These are phyloP conservation scores for Tetragnatha montana DNA, from an alignment of 2,888 invertebrate species.

Conservation along the genomic window DNA sequence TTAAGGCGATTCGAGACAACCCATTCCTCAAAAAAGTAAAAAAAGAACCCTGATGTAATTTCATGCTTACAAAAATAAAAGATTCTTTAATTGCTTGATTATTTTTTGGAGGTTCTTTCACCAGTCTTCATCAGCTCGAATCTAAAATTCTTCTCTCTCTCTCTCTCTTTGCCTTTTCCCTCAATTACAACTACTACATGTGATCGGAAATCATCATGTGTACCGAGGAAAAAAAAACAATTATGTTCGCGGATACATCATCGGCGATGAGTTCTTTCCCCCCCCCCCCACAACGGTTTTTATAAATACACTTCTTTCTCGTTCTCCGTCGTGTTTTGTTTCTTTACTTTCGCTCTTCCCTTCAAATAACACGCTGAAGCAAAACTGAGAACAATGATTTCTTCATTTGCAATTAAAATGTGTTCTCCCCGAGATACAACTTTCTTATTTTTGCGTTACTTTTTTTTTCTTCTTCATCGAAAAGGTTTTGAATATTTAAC, in stretches of 20 bases:
- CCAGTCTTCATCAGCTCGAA: not conserved
- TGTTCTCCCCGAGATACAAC: not conserved
- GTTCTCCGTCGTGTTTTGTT: not conserved
- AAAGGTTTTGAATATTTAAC: not conserved
- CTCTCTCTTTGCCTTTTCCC: not conserved
- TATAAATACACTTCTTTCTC: not conserved
- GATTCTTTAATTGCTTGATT: not conserved
- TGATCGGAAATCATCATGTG: not conserved
- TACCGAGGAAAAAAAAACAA: not conserved
- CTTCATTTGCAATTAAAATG: constrained; percentile 1
- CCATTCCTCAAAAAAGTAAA: not conserved
- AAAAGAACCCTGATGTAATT: not conserved
- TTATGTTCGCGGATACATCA: not conserved
- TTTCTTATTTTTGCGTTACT: not conserved
- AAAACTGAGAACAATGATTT: not conserved
- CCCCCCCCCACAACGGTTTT: not conserved
- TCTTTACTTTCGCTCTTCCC: not conserved
- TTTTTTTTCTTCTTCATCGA: not conserved
- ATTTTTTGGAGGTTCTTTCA: not conserved
- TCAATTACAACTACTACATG: not conserved
- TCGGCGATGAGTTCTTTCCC: not conserved
- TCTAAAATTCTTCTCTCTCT: not conserved
- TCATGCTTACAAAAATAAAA: not conserved
- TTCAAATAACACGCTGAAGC: not conserved
- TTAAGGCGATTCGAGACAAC: not conserved